Evolutionary conservation across 2,113 vertebrate species (phyloP).

Genomic region (Corynorhinus townsendii): DNA sequence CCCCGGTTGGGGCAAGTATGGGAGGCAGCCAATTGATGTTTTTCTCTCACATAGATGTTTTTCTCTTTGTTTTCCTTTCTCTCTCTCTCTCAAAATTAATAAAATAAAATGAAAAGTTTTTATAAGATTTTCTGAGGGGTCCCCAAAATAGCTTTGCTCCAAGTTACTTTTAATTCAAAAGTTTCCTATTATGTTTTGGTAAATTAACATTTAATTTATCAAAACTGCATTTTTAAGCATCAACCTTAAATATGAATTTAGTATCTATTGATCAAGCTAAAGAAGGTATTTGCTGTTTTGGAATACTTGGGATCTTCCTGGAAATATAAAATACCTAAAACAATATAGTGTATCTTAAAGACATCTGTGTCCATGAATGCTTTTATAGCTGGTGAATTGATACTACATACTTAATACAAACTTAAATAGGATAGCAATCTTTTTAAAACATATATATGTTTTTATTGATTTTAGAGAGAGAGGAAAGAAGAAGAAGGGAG

Average conservation of each 20-base stretch:
- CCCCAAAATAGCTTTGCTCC: neutral
- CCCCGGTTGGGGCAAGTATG: neutral
- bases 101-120: neutral
- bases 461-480: neutral
- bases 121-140: neutral
- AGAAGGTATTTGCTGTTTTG: neutral
- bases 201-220: neutral
- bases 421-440: neutral
- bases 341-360: neutral
- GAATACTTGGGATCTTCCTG: neutral
- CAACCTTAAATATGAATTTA: neutral
- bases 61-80: neutral
- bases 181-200: neutral
- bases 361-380: neutral
- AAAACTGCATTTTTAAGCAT: neutral
- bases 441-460: neutral
- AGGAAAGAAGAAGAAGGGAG: neutral
- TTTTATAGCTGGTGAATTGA: neutral
- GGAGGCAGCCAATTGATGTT: neutral
- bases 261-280: constrained; percentile 14
- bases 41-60: neutral
- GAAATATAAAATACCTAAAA: constrained; percentile 6
- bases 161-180: constrained; percentile 17
- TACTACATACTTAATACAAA: neutral
- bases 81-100: neutral